These are phyloP conservation scores for human DNA, from an alignment of 2,113 vertebrate species.

Conservation along the genomic window DNA sequence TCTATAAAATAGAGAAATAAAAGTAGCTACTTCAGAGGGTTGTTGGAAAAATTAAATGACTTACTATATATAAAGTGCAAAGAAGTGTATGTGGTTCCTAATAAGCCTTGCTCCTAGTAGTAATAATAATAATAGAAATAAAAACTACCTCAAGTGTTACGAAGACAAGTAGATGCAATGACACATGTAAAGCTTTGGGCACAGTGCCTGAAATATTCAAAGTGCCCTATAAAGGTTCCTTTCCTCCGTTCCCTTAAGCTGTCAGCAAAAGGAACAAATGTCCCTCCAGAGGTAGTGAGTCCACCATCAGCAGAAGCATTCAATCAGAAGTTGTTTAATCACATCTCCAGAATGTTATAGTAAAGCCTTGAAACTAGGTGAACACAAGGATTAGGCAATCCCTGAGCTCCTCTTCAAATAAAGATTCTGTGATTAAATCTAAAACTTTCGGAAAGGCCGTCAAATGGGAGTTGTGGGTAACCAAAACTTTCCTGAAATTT, in stretches of 20 bases:
- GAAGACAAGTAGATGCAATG: neutral
- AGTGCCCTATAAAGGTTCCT: neutral
- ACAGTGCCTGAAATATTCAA: neutral
- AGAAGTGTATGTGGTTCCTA: neutral
- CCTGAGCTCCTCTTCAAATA: neutral
- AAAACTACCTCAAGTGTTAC: neutral
- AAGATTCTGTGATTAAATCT: constrained; percentile 41
- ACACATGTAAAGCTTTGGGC: neutral
- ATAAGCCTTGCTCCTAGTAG: neutral
- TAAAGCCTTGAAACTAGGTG: neutral
- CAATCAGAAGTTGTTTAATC: neutral
- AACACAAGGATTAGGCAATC: neutral
- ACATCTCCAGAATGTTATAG: neutral
- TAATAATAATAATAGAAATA: neutral
- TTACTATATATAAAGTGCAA: neutral
- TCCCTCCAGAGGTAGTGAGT: neutral
- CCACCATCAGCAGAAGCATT: neutral
- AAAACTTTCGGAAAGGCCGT: constrained; percentile 47
- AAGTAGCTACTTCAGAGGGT: neutral
- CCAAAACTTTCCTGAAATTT: constrained; percentile 55
- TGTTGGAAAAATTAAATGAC: neutral
- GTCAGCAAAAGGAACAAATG: neutral
- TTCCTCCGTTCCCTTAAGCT: neutral
- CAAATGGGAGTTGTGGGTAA: constrained; percentile 66
- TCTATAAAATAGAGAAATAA: neutral